These are phyloP conservation scores for Leptopilina drosophilae DNA, from an alignment of 2,888 invertebrate genomes.

Conservation along the genomic window DNA sequence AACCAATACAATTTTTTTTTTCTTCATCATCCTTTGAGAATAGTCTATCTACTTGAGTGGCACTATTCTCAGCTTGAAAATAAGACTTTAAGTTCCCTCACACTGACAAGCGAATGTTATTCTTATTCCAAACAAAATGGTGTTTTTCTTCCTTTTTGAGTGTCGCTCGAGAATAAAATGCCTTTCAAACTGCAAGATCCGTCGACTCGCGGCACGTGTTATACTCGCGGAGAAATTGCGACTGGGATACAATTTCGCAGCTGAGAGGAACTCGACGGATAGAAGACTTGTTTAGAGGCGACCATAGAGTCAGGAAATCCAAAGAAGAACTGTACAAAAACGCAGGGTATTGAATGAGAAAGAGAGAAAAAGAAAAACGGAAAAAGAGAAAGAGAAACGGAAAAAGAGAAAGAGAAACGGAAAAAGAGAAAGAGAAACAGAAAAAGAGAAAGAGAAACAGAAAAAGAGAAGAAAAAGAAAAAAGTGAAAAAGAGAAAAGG, in stretches of 20 bases:
- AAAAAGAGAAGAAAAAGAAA: background rate
- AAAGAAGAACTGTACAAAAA: slow-evolving; percentile 8
- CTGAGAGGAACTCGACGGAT: slow-evolving; percentile 34
- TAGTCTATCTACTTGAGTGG: slow-evolving; percentile 16
- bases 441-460: no score
- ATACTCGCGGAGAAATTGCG: slow-evolving; percentile 42
- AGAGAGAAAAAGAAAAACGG: background rate
- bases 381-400: no score
- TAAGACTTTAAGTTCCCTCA: slow-evolving; percentile 25
- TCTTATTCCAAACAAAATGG: slow-evolving; percentile 38
- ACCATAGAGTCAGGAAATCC: slow-evolving; percentile 27
- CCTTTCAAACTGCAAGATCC: slow-evolving; percentile 45
- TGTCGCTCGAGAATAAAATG: slow-evolving; percentile 53
- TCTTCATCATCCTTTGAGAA: background rate
- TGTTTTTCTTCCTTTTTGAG: slow-evolving; percentile 51
- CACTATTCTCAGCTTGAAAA: slow-evolving; percentile 30
- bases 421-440: background rate
- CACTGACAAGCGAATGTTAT: slow-evolving; percentile 32
- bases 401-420: no score
- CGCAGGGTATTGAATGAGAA: background rate
- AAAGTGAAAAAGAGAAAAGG: no score
- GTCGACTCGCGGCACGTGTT: slow-evolving; percentile 43
- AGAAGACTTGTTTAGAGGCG: slow-evolving; percentile 26
- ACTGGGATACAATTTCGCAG: slow-evolving; percentile 48
- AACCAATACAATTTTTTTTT: background rate